Evolutionary conservation across 1,140 invertebrate genomes (phyloP).

Genomic region (Achatina immaculata): DNA sequence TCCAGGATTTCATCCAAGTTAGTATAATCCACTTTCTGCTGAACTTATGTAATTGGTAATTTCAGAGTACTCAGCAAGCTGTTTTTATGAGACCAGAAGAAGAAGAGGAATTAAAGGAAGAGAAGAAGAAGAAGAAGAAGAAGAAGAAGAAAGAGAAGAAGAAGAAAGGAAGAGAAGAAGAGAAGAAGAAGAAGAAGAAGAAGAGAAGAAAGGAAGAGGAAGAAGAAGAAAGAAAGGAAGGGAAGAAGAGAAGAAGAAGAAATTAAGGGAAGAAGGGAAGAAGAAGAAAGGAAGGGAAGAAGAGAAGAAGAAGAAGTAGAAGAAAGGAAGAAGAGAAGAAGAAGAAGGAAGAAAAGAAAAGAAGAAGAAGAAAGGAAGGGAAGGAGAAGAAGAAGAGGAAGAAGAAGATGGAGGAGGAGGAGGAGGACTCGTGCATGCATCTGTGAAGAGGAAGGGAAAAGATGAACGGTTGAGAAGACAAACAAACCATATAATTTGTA

Average conservation of each 20-base stretch:
- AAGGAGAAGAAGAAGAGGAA: neutral
- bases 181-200: neutral
- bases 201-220: neutral
- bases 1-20: too few species aligned
- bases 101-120: too few species aligned
- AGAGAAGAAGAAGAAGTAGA: neutral
- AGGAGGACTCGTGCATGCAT: too few species aligned
- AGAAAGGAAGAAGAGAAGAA: neutral
- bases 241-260: neutral
- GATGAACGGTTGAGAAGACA: too few species aligned
- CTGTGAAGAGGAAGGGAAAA: too few species aligned
- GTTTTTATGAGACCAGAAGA: too few species aligned
- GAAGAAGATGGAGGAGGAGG: neutral
- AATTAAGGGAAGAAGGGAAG: too few species aligned
- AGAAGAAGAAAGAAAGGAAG: neutral
- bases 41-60: too few species aligned
- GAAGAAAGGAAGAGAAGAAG: constrained; percentile 11
- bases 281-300: neutral
- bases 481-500: too few species aligned
- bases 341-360: neutral
- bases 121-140: constrained; percentile 36
- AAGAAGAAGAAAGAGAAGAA: neutral
- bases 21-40: too few species aligned
- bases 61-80: too few species aligned
- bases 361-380: neutral